phyloP scores from a whole-genome alignment of 2,888 invertebrate genomes.

The Eristalis tenax region DNA sequence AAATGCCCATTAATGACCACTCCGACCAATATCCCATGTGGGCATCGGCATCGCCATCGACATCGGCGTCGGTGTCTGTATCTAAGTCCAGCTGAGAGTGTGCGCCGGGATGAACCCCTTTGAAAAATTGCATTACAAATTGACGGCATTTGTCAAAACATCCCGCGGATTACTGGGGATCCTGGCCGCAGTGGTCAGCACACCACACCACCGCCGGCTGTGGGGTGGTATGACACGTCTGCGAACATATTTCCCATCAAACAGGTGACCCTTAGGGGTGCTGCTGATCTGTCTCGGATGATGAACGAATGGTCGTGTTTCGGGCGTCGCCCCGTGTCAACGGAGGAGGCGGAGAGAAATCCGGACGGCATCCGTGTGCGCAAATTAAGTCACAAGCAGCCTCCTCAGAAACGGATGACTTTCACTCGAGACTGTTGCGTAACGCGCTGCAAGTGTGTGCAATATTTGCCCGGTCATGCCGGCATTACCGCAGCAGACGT shows the following conservation, averaged over 20 bases:
- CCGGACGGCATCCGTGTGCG: background rate
- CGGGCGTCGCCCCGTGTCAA: slow-evolving; percentile 3
- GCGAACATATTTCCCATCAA: slow-evolving; percentile 50
- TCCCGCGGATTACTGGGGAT: slow-evolving; percentile 70
- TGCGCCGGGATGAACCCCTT: slow-evolving; percentile 71
- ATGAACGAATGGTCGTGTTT: slow-evolving; percentile 3
- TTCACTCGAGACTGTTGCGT: slow-evolving; percentile 1
- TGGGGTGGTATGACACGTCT: slow-evolving; percentile 49
- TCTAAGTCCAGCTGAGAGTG: slow-evolving; percentile 15
- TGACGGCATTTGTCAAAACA: slow-evolving; percentile 80
- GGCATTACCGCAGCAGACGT: background rate
- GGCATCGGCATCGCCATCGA: background rate
- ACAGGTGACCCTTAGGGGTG: slow-evolving; percentile 11
- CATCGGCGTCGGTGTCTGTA: background rate
- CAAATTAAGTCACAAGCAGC: slow-evolving; percentile 6
- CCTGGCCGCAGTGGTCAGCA: slow-evolving; percentile 45
- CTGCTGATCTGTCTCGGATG: slow-evolving; percentile 3
- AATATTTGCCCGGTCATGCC: slow-evolving; percentile 6
- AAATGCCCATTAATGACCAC: slow-evolving; percentile 80
- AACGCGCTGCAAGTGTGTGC: background rate
- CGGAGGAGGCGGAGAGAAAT: background rate
- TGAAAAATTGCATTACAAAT: slow-evolving; percentile 81
- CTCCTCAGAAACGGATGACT: background rate
- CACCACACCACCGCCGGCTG: background rate
- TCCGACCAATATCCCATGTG: slow-evolving; percentile 47